Percentiles rank a stretch among this genome's conserved stretches.
Evolutionary conservation across 2,113 vertebrate genomes (phyloP).

Genomic region (Cettia cetti): DNA sequence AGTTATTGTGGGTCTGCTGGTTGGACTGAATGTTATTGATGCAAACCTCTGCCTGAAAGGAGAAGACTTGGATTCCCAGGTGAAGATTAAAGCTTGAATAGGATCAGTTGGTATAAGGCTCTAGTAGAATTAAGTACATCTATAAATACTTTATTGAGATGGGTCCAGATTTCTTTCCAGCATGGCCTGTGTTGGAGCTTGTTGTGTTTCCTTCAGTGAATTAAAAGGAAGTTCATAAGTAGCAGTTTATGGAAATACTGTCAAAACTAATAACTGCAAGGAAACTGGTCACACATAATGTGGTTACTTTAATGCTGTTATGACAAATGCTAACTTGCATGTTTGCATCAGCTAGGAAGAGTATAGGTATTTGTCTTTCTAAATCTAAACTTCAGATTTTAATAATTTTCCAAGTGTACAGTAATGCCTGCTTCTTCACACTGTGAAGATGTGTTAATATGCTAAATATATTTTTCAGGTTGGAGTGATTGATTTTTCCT

Average conservation of each 20-base stretch:
- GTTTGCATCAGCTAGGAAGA: background rate
- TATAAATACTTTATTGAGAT: background rate
- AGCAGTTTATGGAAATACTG: background rate
- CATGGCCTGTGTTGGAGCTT: background rate
- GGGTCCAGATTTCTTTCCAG: background rate
- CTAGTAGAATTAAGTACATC: background rate
- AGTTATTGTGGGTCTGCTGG: constrained; percentile 91
- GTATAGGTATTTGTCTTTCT: background rate
- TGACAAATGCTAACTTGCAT: background rate
- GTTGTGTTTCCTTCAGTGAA: background rate
- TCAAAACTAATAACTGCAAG: background rate
- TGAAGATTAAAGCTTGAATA: constrained; percentile 53
- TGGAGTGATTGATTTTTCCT: constrained; percentile 95
- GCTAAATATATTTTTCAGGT: constrained; percentile 76
- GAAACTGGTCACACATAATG: background rate
- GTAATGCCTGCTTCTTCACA: background rate
- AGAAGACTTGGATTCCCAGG: constrained; percentile 97
- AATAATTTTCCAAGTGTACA: background rate
- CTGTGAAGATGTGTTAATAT: background rate
- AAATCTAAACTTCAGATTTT: background rate
- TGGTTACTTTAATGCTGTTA: background rate
- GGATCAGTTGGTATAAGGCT: background rate
- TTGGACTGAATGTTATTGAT: constrained; percentile 96
- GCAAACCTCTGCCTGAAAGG: constrained; percentile 98
- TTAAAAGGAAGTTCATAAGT: background rate